Evolutionary conservation across 2,113 vertebrate genomes (phyloP), one percentile per base, ranked within the genome.

Genomic region (Pelecanoides urinatrix): DNA sequence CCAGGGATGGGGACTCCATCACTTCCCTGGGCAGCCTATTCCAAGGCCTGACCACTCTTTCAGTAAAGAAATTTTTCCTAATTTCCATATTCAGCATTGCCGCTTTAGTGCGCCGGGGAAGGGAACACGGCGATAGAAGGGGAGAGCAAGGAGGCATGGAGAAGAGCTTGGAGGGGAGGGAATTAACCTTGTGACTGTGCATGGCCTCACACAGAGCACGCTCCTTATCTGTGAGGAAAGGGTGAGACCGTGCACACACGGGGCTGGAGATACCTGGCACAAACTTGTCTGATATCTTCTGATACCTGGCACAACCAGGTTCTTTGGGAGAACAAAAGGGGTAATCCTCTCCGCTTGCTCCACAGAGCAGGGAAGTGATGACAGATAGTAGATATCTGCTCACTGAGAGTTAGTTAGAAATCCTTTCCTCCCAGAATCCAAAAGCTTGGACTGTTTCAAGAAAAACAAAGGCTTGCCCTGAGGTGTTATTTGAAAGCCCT

Each of bases 191-290:
- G 36, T 56, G 66, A 6, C 17, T 81, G 47, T 66, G 66, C 44
- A 13, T 0, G 13, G 56, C 40, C 47, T 77, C 4, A 2, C 0
- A 1, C 76, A 56, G 50, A 88, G 44, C 26, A 2, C 0, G 0
- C 26, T 89, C 42, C 83, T 77, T 59, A 42, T 53, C 88, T 65
- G 36, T 34, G 16, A 56, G 30, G 44, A 77, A 86, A 36, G 27
- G 55, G 49, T n/a, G 59, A 63, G 55, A n/a, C n/a, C 1, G 3
- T 56, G n/a, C 16, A 16, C 42, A 13, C 5, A 0, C 0, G 0
- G 11, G 34, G 65, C 83, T 95, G 79, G 42, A 85, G 72, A 81
- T 42, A 81, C 45, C 58, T 63, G 71, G 20, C 45, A 88, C 62
- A 76, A 66, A 40, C 22, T 79, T 65, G 14, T 6, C 45, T 25